A percentile compares a stretch with the other conserved stretches of the same genome.
phyloP scores from a whole-genome alignment of 2,113 vertebrate genomes.

The Pelmatolapia mariae region DNA sequence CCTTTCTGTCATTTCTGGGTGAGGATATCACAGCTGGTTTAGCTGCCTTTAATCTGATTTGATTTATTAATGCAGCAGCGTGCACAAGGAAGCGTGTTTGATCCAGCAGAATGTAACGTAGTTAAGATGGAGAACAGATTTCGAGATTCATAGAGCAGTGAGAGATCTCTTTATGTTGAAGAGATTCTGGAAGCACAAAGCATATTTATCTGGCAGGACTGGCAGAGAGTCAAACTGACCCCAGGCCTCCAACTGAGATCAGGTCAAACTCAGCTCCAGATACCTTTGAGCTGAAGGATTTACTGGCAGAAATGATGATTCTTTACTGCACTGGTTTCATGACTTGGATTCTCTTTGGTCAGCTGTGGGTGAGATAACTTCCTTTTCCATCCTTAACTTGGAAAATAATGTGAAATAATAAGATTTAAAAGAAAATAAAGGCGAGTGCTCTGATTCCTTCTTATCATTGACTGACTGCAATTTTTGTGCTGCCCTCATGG shows the following conservation, averaged over 20 bases:
- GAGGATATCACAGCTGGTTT: not conserved
- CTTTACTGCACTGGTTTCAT: not conserved
- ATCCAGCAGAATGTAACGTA: not conserved
- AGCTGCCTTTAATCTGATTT: not conserved
- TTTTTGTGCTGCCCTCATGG: not conserved
- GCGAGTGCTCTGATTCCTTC: not conserved
- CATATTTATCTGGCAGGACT: constrained; percentile 43
- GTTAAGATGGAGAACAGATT: not conserved
- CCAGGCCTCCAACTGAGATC: constrained; percentile 39
- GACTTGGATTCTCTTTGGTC: not conserved
- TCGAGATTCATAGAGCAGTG: constrained; percentile 1
- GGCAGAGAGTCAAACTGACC: constrained; percentile 37
- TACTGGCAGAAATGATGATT: constrained; percentile 14
- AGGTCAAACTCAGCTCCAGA: constrained; percentile 14
- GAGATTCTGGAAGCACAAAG: constrained; percentile 29
- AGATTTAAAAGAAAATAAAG: not conserved
- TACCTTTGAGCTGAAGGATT: constrained; percentile 40
- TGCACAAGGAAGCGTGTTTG: not conserved
- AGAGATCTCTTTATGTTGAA: constrained; percentile 29
- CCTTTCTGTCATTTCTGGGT: not conserved
- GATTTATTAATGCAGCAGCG: not conserved
- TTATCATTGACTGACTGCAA: not conserved
- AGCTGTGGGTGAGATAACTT: constrained; percentile 3
- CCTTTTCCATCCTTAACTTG: not conserved
- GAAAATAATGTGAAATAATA: not conserved